Percentiles rank a stretch among this genome's conserved stretches.
Evolutionary conservation across 1,140 invertebrate genomes (phyloP).

Genomic region (Platorchestia sp.): DNA sequence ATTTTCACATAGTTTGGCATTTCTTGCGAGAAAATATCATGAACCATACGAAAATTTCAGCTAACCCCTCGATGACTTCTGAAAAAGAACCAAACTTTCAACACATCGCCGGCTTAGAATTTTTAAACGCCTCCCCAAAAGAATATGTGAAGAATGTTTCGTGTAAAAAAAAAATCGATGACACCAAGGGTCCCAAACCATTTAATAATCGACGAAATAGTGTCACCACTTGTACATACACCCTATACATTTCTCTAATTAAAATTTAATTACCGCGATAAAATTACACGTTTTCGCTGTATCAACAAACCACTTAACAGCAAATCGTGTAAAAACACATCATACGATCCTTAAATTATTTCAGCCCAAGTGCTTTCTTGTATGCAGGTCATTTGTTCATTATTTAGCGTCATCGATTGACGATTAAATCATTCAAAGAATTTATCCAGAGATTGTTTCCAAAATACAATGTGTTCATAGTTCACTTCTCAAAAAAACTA

Average conservation of each 20-base stretch:
- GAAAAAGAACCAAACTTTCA: background rate
- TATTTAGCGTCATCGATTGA: background rate
- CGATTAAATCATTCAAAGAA: too few species aligned
- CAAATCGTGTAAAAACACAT: background rate
- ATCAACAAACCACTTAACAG: background rate
- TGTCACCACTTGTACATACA: background rate
- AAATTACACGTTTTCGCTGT: too few species aligned
- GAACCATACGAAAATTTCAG: background rate
- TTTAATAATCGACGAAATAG: background rate
- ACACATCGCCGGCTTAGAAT: background rate
- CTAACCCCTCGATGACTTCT: background rate
- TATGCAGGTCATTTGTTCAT: background rate
- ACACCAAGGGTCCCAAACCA: background rate
- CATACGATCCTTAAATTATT: background rate
- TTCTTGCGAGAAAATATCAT: background rate
- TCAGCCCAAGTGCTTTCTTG: background rate
- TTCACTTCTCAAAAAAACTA: background rate
- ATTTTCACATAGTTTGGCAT: background rate
- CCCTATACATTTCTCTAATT: background rate
- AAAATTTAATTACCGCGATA: too few species aligned
- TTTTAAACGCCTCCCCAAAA: background rate
- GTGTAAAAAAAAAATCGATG: background rate
- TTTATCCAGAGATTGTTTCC: background rate
- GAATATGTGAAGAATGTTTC: background rate
- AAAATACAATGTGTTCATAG: background rate